A percentile compares a stretch with the other conserved stretches of the same genome.
Conservation (phyloP, 37 sponge, comb jelly and placozoan species). For the Theonella swinhoei region DNA sequence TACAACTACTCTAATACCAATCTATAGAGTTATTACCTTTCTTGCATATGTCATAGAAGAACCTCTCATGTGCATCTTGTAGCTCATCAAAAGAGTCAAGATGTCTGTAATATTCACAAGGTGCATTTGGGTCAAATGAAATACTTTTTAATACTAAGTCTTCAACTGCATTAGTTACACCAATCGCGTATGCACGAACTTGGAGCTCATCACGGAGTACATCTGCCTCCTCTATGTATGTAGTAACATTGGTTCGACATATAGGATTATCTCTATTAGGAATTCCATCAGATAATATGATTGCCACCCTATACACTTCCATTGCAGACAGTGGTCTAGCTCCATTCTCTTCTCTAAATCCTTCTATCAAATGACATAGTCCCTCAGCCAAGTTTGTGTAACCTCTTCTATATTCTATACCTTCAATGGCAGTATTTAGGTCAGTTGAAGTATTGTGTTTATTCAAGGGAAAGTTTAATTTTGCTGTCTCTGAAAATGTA, state of each 20-base stretch:
- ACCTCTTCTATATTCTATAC: not conserved
- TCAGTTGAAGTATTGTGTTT: not conserved
- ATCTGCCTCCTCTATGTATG: not conserved
- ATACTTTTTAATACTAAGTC: not conserved
- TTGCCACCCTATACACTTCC: not conserved
- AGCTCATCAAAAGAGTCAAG: conserved; percentile 1
- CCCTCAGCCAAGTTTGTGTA: conserved; percentile 20
- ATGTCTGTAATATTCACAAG: not conserved
- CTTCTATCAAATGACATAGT: not conserved
- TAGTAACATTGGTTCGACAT: not conserved
- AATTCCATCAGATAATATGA: conserved; percentile 7
- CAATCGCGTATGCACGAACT: conserved; percentile 1
- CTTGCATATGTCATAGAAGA: not conserved
- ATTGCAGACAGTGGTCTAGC: not conserved
- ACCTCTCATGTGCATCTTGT: not conserved
- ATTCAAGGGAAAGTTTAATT: not conserved
- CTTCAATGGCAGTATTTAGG: not conserved
- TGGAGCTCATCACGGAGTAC: not conserved
- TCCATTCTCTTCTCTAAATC: not conserved
- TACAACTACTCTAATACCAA: no score
- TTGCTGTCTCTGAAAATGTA: not conserved
- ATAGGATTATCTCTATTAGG: not conserved
- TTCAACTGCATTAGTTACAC: not conserved
- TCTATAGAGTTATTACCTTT: no score
- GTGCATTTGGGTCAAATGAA: no score